Base-by-base conservation (phyloP, 2,113 vertebrate species). In the Paraplagusia blochii region DNA sequence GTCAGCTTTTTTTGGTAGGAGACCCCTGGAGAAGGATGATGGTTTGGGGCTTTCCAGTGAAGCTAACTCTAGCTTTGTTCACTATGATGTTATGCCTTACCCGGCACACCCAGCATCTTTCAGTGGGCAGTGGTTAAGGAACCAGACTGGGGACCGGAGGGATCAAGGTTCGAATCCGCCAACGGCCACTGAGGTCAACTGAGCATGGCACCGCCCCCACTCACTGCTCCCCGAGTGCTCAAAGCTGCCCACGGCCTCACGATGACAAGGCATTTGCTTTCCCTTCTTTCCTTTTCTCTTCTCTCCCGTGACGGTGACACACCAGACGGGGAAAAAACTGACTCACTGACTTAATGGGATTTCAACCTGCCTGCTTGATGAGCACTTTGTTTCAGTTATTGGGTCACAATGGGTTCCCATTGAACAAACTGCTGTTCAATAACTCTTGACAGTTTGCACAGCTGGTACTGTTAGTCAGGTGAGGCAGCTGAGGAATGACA, bases 1-100 rank as follows among this genome's bases (percentile, higher is more conserved):
- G 76, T 62, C 59, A 40, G 70, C 47, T 57, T 66, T 39, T 29
- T 83, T 70, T 66, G 51, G 79, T 79, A 39, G 11, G 74, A 87
- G 63, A 71, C 82, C 79, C 74, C 76, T 69, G 50, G 76, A 85
- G 78, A 79, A 82, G 39, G 66, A 74, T 14, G 66, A 79, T 66
- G 70, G 66, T 78, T 84, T 77, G 13, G 69, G 62, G 52, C 72
- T 87, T 88, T 88, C 87, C 85, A 87, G 50, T 67, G 74, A 33
- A 68, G 80, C 77, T 83, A 86, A 83, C 76, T 85, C 77, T 85
- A 77, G 71, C 84, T 44, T 53, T 68, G 58, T 62, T 74, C 59
- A 63, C 45, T 56, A 79, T 63, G 38, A 67, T 71, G 53, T 72
- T 59, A 79, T 62, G 56, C 63, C 72, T 58, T 47, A 48, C 71